Percentiles rank a stretch among this genome's conserved stretches.
phyloP scores from a whole-genome alignment of 1,140 invertebrate species.

The Diachasma alloeum region DNA sequence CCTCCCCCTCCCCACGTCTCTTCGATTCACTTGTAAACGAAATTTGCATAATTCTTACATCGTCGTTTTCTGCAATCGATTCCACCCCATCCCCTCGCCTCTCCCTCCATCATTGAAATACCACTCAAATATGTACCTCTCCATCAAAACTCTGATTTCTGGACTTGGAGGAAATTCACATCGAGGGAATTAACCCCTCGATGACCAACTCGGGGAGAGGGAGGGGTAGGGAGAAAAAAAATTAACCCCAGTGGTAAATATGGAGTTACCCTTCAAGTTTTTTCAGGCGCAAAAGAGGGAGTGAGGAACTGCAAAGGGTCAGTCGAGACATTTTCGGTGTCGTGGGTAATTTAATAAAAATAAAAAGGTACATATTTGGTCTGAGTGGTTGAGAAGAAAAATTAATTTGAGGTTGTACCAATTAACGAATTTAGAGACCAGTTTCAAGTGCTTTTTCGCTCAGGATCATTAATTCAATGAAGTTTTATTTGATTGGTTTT shows the following conservation, averaged over 20 bases:
- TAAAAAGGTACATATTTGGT: neutral
- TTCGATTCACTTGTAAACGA: constrained; percentile 58
- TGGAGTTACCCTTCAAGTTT: constrained; percentile 42
- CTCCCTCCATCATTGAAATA: constrained; percentile 10
- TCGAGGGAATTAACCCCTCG: constrained; percentile 12
- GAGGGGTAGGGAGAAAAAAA: constrained; percentile 39
- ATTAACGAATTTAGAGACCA: constrained; percentile 56
- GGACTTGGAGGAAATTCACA: neutral
- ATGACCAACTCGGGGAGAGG: constrained; percentile 15
- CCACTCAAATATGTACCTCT: constrained; percentile 18
- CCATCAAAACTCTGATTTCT: constrained; percentile 15
- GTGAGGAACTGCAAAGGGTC: neutral
- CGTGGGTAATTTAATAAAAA: constrained; percentile 22
- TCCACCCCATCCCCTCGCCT: constrained; percentile 7
- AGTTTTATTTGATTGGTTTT: neutral
- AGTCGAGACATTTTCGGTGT: constrained; percentile 9
- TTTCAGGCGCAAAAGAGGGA: constrained; percentile 34
- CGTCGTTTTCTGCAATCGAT: constrained; percentile 44
- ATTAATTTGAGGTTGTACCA: constrained; percentile 48
- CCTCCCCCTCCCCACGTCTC: neutral
- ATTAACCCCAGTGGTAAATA: constrained; percentile 36
- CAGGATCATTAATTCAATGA: neutral
- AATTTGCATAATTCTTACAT: constrained; percentile 65
- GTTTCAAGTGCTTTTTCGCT: constrained; percentile 40
- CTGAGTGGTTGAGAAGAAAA: constrained; percentile 22